A percentile compares a stretch with the other conserved stretches of the same genome.
phyloP scores from a whole-genome alignment of 2,888 invertebrate species.

The Melitaea athalia region DNA sequence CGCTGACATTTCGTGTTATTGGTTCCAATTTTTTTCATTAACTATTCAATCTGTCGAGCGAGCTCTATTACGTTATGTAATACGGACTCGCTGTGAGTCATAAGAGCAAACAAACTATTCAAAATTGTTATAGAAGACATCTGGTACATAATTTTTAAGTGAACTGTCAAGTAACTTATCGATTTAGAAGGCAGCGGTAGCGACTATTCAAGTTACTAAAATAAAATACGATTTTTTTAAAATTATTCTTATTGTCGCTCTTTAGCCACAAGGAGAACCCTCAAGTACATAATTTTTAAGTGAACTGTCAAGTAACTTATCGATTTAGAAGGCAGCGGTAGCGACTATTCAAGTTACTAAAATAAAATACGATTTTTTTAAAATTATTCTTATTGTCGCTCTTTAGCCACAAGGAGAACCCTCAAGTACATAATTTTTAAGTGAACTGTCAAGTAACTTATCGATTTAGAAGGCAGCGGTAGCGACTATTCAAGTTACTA shows the following conservation, averaged over 20 bases:
- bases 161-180: too few species aligned
- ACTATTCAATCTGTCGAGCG: background rate
- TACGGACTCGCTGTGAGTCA: background rate
- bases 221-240: too few species aligned
- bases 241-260: slow-evolving; percentile 17
- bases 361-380: too few species aligned
- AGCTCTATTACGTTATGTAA: slow-evolving; percentile 6
- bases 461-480: too few species aligned
- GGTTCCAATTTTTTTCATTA: slow-evolving; percentile 21
- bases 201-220: too few species aligned
- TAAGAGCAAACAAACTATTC: background rate
- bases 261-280: slow-evolving; percentile 41
- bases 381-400: slow-evolving; percentile 17
- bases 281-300: background rate
- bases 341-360: too few species aligned
- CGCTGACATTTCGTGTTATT: slow-evolving; percentile 29
- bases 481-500: too few species aligned
- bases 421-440: background rate
- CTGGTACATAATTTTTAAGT: background rate
- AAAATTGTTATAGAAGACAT: background rate
- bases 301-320: too few species aligned
- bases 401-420: slow-evolving; percentile 40
- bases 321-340: too few species aligned
- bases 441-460: too few species aligned
- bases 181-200: too few species aligned